Conservation (phyloP, 2,888 invertebrate genomes). For the Harpagoxenus sublaevis region DNA sequence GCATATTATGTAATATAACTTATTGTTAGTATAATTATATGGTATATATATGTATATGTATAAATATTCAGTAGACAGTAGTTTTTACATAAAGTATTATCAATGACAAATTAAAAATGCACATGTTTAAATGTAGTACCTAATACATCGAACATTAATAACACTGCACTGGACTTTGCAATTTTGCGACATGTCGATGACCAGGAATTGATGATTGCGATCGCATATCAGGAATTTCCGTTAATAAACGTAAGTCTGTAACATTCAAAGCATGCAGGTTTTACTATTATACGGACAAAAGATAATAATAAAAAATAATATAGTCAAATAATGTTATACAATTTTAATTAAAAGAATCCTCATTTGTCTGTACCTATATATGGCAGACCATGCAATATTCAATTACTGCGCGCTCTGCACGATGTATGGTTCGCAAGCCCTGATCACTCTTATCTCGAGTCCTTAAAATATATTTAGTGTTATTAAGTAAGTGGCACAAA, state of each 20-base stretch:
- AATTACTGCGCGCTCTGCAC: constrained; percentile 17
- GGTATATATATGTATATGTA: not conserved
- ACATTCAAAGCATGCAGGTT: not conserved
- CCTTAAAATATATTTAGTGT: constrained; percentile 22
- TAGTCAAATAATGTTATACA: not conserved
- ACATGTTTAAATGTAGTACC: not conserved
- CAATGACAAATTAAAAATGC: constrained; percentile 5
- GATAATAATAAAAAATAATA: not conserved
- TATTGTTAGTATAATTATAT: not conserved
- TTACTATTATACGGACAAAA: not conserved
- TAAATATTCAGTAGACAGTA: not conserved
- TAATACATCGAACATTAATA: not conserved
- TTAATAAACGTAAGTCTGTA: not conserved
- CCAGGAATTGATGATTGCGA: not conserved
- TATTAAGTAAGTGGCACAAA: not conserved
- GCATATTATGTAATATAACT: not conserved
- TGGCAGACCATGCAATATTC: not conserved
- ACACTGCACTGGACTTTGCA: not conserved
- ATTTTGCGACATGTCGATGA: not conserved
- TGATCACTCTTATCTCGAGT: constrained; percentile 14
- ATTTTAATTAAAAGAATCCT: not conserved
- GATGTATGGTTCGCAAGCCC: constrained; percentile 43
- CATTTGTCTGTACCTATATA: not conserved
- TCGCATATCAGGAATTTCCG: not conserved
- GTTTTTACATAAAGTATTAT: not conserved